Base-by-base conservation (phyloP, 2,797 vertebrate species). In the Columba guinea region DNA sequence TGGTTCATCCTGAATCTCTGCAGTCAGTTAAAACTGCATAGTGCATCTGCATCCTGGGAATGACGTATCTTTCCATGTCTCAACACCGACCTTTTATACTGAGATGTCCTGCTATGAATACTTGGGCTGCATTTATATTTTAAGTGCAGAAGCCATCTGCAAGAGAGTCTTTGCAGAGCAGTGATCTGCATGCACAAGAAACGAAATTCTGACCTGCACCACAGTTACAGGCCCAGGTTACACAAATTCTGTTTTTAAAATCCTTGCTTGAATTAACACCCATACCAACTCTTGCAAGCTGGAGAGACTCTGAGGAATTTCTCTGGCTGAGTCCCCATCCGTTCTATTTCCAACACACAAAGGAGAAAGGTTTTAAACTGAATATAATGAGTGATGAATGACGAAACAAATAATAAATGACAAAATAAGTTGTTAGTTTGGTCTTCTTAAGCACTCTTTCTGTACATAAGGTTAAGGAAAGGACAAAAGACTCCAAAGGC, bases 381-480 rank as follows among this genome's bases (percentile, higher is more conserved):
- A 77, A 18, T 74, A 53, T 1, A 1, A 58, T 21, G 8, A 58
- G 5, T 32, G 23, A 76, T 0, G 2, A 48, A 78, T 6, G 8
- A 52, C 5, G 5, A 73, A 53, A 32, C 11, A 2, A 70, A 11
- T 16, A 62, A 44, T 10, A 87, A 78, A 53, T 10, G 5, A 14
- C 26, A 87, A 86, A 79, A 10, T 17, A 65, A 79, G 16, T 70
- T 39, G 76, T 11, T 49, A 69, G 27, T 32, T 7, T 59, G 6
- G 8, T 74, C 26, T 37, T 84, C 28, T 27, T 70, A 60, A n/a
- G 3, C 21, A 34, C 32, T 58, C 27, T 76, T 76, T 52, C 7
- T 11, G 27, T 5, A n/a, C 4, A 13, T 1, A 24, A 32, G 27
- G 22, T 23, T 55, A 68, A 32, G 28, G 17, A 55, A 55, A 84